Conservation (phyloP, 2,797 vertebrate genomes). For the Hipposideros larvatus region DNA sequence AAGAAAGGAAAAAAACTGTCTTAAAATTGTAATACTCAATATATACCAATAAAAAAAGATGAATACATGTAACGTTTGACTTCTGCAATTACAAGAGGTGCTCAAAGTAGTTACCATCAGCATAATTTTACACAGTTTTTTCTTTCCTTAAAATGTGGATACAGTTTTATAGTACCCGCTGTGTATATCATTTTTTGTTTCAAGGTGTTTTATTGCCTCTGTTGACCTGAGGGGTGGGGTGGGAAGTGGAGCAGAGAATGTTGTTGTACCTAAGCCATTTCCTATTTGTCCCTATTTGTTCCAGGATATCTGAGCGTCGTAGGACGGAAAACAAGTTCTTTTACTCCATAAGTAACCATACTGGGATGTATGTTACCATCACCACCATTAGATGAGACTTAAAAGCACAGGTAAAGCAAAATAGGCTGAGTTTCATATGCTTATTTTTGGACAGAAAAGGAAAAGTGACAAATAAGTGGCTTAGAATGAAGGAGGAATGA, state of each 20-base stretch:
- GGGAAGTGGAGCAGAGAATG: neutral
- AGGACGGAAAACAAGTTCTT: neutral
- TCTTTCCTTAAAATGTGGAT: no score
- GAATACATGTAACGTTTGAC: no score
- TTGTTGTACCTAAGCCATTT: neutral
- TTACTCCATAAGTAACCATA: neutral
- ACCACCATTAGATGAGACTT: neutral
- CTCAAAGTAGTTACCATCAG: no score
- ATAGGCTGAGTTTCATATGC: neutral
- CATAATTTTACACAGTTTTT: no score
- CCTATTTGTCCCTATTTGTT: neutral
- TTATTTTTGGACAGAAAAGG: neutral
- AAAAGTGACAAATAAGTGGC: neutral
- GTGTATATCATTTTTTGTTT: neutral
- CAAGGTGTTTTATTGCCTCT: neutral
- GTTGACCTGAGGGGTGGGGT: neutral
- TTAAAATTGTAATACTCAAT: no score
- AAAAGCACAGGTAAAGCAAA: neutral
- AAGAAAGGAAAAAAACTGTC: no score
- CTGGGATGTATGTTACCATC: neutral
- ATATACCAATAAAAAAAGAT: no score
- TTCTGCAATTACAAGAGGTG: no score
- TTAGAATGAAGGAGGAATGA: neutral
- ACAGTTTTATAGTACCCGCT: no score
- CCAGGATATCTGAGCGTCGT: neutral